phyloP scores from a whole-genome alignment of 37 sponge, comb jelly and placozoan species.

The Crambe crambe region DNA sequence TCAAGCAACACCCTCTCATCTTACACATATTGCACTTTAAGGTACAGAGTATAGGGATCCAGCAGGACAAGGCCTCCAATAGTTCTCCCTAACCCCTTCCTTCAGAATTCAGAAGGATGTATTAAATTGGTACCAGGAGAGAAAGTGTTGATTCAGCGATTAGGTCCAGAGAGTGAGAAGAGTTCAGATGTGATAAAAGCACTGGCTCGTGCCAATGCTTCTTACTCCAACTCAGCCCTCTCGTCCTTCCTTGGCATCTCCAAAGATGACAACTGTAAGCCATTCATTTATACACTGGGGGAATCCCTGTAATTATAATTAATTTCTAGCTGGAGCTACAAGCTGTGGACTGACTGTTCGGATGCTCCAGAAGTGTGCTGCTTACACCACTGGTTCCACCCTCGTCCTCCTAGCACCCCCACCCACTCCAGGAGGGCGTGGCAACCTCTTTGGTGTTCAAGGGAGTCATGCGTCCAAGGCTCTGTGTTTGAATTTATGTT shows the following conservation, averaged over 20 bases:
- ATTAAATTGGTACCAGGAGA: conserved; percentile 8
- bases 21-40: conserved; percentile 45
- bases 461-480: conserved; percentile 30
- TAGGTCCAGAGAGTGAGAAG: conserved; percentile 42
- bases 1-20: conserved; percentile 49
- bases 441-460: conserved; percentile 45
- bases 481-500: conserved; percentile 47
- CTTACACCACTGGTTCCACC: conserved; percentile 73
- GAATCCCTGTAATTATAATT: background rate
- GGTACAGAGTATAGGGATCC: conserved; percentile 14
- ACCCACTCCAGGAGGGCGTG: conserved; percentile 41
- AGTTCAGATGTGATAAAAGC: conserved; percentile 53
- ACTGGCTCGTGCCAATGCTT: conserved; percentile 41
- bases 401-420: conserved; percentile 64
- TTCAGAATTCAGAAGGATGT: background rate
- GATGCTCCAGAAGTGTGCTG: conserved; percentile 46
- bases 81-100: background rate
- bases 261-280: conserved; percentile 63
- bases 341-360: conserved; percentile 63
- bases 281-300: background rate
- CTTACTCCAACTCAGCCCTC: conserved; percentile 25
- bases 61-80: background rate
- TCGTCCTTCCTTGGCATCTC: conserved; percentile 36
- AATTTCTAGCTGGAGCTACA: conserved; percentile 42
- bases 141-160: conserved; percentile 34